Evolutionary conservation across 1,140 invertebrate species (phyloP), one percentile per base, ranked within the genome.

Genomic region (Euura lappo): DNA sequence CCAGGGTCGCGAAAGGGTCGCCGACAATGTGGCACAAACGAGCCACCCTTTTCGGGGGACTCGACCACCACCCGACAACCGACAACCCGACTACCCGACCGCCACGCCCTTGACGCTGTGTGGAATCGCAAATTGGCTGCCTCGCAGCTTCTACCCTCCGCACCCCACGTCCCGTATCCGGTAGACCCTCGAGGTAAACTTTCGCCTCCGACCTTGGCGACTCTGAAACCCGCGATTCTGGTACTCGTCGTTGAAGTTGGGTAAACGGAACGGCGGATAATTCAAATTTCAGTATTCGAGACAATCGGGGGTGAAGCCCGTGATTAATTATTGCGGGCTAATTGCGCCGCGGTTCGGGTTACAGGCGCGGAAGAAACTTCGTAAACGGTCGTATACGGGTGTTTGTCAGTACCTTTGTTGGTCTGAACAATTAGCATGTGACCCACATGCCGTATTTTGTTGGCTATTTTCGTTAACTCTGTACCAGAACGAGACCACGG

Each of bases 21-120:
- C 66, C 80, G 80, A 84, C 81, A 83, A 83, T 82, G 80, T 82
- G 79, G 79, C 75, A 72, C 78, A 82, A 81, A 82, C 80, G 80
- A 83, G 79, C 79, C 51, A 60, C 51, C 51, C 51, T 60, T 60
- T 60, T 60, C 13, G 51, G 51, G 51, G 51, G 51, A 8, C 13
- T 60, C 51, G 67, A 71, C 71, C 74, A 75, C 75, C 75, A 78
- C 80, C 79, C 76, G 77, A 4, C 51, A 79, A 75, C 76, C 77
- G 75, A 75, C 75, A 64, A 60, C 51, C 51, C 51, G 51, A 60
- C 51, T 8, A 60, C 77, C 71, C 51, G 51, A 60, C 77, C 71
- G 80, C 81, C 81, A 83, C 80, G 82, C 80, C 80, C 78, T 81
- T 76, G 71, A 73, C 71, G 77, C 77, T 78, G 75, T 76, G 76